A percentile compares a stretch with the other conserved stretches of the same genome.
Conservation (phyloP, 2,113 vertebrate species). For the Tauraco erythrolophus region DNA sequence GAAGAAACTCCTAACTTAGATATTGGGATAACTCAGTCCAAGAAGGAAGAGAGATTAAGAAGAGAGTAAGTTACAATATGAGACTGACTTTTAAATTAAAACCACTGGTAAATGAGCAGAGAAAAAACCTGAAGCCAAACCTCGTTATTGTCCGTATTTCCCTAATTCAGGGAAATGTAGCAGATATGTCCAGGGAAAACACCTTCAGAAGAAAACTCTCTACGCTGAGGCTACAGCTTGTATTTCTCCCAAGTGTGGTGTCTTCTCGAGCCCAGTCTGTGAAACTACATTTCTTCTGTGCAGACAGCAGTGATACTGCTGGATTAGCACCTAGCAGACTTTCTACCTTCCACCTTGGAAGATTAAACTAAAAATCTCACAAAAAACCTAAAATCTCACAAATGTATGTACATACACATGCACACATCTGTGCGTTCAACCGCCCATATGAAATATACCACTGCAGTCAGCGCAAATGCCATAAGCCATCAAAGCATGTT, state of each 20-base stretch:
- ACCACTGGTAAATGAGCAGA: background rate
- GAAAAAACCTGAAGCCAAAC: background rate
- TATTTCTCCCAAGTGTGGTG: too few species aligned
- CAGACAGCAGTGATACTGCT: background rate
- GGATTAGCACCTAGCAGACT: background rate
- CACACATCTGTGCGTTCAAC: background rate
- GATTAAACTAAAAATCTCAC: background rate
- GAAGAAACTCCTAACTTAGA: background rate
- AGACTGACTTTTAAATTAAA: background rate
- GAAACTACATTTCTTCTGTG: background rate
- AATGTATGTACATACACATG: too few species aligned
- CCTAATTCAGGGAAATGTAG: background rate
- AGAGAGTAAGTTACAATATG: accelerated
- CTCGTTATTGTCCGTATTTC: background rate
- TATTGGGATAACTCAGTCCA: background rate
- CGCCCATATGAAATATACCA: too few species aligned
- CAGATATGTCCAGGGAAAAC: background rate
- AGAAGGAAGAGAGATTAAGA: background rate
- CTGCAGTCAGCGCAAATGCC: background rate
- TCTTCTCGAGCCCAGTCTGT: too few species aligned
- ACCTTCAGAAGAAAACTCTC: background rate
- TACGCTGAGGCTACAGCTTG: too few species aligned
- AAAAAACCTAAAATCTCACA: background rate
- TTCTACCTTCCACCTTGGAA: background rate
- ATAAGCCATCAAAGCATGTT: background rate